phyloP scores from a whole-genome alignment of 2,113 vertebrate species.

The Hydrolagus affinis region DNA sequence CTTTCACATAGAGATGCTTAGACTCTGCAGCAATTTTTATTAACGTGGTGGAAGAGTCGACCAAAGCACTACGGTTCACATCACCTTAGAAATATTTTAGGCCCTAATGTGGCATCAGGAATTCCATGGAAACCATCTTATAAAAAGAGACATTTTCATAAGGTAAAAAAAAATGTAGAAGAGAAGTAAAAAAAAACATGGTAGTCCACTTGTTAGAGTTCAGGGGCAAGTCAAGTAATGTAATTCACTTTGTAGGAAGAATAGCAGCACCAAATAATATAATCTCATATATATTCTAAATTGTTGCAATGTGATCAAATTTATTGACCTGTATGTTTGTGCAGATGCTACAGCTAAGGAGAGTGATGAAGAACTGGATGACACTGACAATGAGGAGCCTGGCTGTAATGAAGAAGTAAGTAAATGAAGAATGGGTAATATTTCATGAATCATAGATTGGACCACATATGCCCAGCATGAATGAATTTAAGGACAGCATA shows the following conservation, averaged over 20 bases:
- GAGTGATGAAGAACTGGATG: conserved; percentile 59
- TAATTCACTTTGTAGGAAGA: too few species aligned
- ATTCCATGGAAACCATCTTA: too few species aligned
- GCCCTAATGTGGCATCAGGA: too few species aligned
- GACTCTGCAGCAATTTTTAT: background rate
- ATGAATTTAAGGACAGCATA: too few species aligned
- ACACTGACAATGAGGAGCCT: conserved; percentile 50
- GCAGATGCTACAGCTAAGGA: conserved; percentile 16
- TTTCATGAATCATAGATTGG: too few species aligned
- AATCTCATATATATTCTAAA: background rate
- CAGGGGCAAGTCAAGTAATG: too few species aligned
- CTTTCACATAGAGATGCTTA: background rate
- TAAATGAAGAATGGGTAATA: background rate
- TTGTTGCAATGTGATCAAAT: background rate
- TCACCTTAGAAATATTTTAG: conserved; percentile 34
- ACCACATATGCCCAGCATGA: too few species aligned
- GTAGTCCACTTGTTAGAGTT: too few species aligned
- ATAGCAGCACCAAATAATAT: background rate
- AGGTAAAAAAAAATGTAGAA: too few species aligned
- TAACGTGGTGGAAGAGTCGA: conserved; percentile 40
- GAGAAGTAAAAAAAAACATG: too few species aligned
- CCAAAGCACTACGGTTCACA: conserved; percentile 42
- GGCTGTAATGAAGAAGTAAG: conserved; percentile 64
- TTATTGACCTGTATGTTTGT: background rate
- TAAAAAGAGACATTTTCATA: too few species aligned